These are phyloP conservation scores for Kobus ellipsiprymnus DNA, from an alignment of 2,113 vertebrate genomes.

Conservation along the genomic window DNA sequence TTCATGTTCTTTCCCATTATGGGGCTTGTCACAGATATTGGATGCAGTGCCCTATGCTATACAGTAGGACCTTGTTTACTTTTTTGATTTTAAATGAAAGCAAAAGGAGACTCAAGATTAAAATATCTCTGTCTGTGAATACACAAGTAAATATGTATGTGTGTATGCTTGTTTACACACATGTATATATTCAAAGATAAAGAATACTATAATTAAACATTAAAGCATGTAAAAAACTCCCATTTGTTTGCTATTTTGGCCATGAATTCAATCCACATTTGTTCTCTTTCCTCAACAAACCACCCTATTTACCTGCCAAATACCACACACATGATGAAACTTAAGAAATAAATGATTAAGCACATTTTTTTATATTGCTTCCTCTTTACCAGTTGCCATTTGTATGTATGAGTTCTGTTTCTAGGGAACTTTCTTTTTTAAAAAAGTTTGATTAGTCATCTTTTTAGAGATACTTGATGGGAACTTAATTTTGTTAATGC, in stretches of 20 bases:
- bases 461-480: background rate
- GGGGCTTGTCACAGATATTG: background rate
- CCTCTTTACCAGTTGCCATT: background rate
- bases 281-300: slow-evolving; percentile 51
- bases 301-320: slow-evolving; percentile 39
- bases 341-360: slow-evolving; percentile 40
- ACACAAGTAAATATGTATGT: background rate
- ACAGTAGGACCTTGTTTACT: background rate
- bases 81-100: background rate
- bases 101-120: background rate
- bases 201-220: background rate
- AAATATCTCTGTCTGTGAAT: background rate
- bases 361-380: background rate
- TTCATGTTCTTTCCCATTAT: background rate
- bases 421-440: background rate
- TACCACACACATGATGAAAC: background rate
- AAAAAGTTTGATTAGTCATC: background rate
- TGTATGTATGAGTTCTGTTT: background rate
- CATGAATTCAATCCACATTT: background rate
- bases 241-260: slow-evolving; percentile 20
- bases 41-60: background rate
- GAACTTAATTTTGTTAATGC: background rate
- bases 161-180: background rate
- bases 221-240: background rate
- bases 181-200: background rate